These are phyloP conservation scores for Pollenia labialis DNA, from an alignment of 2,888 invertebrate genomes.

Conservation along the genomic window DNA sequence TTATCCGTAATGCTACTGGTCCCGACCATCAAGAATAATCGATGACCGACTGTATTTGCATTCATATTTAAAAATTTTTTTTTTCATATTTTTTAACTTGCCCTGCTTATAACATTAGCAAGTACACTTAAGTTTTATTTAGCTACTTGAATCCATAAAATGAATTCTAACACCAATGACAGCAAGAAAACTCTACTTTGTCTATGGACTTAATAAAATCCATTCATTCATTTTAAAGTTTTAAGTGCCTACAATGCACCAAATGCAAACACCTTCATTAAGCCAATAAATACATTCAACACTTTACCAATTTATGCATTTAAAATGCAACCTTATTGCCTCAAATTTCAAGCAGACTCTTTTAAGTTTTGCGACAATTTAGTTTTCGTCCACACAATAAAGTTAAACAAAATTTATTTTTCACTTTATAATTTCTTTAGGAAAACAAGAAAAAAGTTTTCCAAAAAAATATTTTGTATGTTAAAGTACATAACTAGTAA, in stretches of 20 bases:
- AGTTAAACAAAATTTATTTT: conserved; percentile 36
- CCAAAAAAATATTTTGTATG: conserved; percentile 56
- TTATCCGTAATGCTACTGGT: no score
- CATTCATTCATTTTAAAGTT: neutral
- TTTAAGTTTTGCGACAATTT: neutral
- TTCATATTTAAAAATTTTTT: no score
- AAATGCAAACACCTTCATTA: conserved; percentile 10
- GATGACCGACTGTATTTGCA: no score
- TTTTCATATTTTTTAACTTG: no score
- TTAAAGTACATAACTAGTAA: conserved; percentile 19
- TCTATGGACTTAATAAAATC: no score
- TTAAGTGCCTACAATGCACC: conserved; percentile 2
- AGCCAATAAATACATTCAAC: conserved; percentile 38
- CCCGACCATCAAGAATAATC: no score
- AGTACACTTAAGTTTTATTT: neutral
- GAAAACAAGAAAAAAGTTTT: conserved; percentile 59
- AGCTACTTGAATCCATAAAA: neutral
- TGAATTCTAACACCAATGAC: no score
- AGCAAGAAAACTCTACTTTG: no score
- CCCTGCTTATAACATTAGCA: no score
- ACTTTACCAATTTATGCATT: neutral
- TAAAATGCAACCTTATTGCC: neutral
- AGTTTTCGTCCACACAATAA: conserved; percentile 31
- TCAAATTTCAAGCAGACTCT: neutral
- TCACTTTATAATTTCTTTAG: conserved; percentile 54